A percentile compares a stretch with the other conserved stretches of the same genome.
Evolutionary conservation across 2,113 vertebrate genomes (phyloP).

Genomic region (Scartelaos histophorus): DNA sequence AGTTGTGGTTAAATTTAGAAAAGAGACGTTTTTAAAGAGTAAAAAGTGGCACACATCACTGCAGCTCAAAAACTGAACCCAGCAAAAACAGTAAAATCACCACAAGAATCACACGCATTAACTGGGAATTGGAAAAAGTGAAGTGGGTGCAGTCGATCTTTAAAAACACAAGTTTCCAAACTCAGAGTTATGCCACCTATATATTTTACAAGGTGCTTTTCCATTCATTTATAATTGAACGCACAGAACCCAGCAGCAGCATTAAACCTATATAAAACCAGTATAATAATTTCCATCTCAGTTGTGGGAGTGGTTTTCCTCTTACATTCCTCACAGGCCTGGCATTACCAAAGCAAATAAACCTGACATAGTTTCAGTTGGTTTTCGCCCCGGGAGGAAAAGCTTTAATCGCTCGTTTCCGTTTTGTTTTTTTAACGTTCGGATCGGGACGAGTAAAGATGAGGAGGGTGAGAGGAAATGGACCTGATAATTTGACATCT

Average conservation of each 20-base stretch:
- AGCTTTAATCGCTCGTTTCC: slow-evolving; percentile 70
- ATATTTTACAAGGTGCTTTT: not conserved
- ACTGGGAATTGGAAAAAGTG: slow-evolving; percentile 1
- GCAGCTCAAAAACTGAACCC: not conserved
- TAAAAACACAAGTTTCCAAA: not conserved
- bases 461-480: slow-evolving; percentile 43
- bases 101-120: not conserved
- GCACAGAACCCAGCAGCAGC: not conserved
- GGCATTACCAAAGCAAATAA: slow-evolving; percentile 67
- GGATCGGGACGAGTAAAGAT: slow-evolving; percentile 43
- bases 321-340: slow-evolving; percentile 55
- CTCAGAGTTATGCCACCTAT: not conserved
- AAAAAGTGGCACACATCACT: not conserved
- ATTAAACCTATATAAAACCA: slow-evolving; percentile 13
- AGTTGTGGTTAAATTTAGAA: no score
- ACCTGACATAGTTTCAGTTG: slow-evolving; percentile 43
- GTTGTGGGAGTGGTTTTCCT: not conserved
- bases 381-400: slow-evolving; percentile 37
- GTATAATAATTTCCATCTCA: slow-evolving; percentile 39
- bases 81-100: not conserved
- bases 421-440: slow-evolving; percentile 27
- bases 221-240: not conserved
- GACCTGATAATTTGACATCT: slow-evolving; percentile 19
- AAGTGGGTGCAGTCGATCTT: slow-evolving; percentile 1
- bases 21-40: no score